Evolutionary conservation across 2,888 invertebrate species (phyloP), one percentile per base, ranked within the genome.

Genomic region (Polylopha cassiicola): DNA sequence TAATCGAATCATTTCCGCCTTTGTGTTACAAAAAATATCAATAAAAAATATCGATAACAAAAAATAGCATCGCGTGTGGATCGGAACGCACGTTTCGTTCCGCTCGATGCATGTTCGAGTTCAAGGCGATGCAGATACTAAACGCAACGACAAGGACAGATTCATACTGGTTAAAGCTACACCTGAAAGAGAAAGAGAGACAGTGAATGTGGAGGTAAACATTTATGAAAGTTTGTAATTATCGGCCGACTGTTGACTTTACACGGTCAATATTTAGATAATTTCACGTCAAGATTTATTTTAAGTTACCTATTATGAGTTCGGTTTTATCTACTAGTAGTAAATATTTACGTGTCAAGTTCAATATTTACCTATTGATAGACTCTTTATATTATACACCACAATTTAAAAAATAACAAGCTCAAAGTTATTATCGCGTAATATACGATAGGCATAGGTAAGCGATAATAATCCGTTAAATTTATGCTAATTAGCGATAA

Each of bases 171-270:
- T 28, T 34, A 28, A 4, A 9, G 1, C 21, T 11, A 18, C n/a
- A 14, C 9, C 4, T 8, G 22, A 4, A 17, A 9, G 10, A 10
- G 9, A 44, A 16, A 32, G 39, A 28, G 24, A 34, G 21, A 15
- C 3, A 13, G 8, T 8, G 21, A 16, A 45, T 18, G 32, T 38
- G 43, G 47, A 43, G 33, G 42, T 44, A 48, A 46, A 47, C 44
- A 46, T 46, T 48, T 50, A 54, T 47, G 55, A 51, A 51, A 55
- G 51, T 53, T 44, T 46, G 43, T 50, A 52, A 54, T 49, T 51
- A 46, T 34, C 31, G 27, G 20, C 15, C 32, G 46, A 37, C 37
- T 43, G 46, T 50, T 48, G 47, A 48, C 46, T 47, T 33, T 42
- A 39, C 42, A 21, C 39, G n/a, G 44, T 44, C 46, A 47, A 51